Base-by-base conservation (phyloP, 2,797 vertebrate genomes). In the Garrulus glandarius region DNA sequence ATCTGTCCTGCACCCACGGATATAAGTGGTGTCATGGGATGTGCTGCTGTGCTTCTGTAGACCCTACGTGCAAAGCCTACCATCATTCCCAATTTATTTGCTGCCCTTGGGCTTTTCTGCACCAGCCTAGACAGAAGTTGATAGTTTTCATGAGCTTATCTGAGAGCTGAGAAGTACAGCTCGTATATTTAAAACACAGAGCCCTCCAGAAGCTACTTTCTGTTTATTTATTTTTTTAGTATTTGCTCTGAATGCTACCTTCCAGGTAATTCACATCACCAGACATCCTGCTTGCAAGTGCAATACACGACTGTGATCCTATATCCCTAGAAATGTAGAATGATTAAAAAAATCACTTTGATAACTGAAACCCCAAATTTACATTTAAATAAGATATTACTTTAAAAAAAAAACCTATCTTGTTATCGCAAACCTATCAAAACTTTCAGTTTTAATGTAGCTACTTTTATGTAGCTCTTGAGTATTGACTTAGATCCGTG, bases 351-450 rank as follows among this genome's bases (percentile, higher is more conserved):
- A 70, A 37, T 21, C 52, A 77, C 68, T 97, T 96, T 93, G 94
- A 96, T 94, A 97, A 97, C 4, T 52, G 47, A 93, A 93, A 84
- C 52, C 46, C 49, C 34, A 97, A 93, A 97, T 98, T 97, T 97
- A 96, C 92, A 97, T 97, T 97, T 96, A 97, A 97, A 97, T 96
- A 67, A 97, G 74, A 69, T 85, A 84, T 7, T 74, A 81, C 87
- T 95, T 95, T 85, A 85, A 96, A 95, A 68, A 64, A 3, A 2
- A 13, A 13, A 7, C 5, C 87, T 49, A 41, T 24, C 29, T 72
- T 57, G 80, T 78, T 92, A 94, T 39, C 34, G 14, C 72, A 86
- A 96, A 95, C 70, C 64, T 93, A 92, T 56, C 88, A 85, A 95
- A 87, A 64, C 13, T 6, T 84, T 95, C 55, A 24, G 56, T 85